Conservation (phyloP, 1,140 invertebrate genomes). For the fruit fly (Drosophila melanogaster) region Release_6_plus_ISO1_MT NT_033777.3:18896001-18896500, state of each 20-base stretch:
- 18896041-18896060: neutral
- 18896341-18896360: neutral
- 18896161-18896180: conserved; percentile 2
- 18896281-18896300: conserved; percentile 63
- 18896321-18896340: conserved; percentile 67
- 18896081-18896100: neutral
- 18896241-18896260: no score
- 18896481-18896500: conserved; percentile 66
- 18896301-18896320: conserved; percentile 22
- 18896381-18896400: conserved; percentile 78
- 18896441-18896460: conserved; percentile 27
- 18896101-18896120: conserved; percentile 5
- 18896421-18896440: conserved; percentile 20
- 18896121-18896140: conserved; percentile 50
- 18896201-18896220: conserved; percentile 7
- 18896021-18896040: conserved; percentile 5
- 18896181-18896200: conserved; percentile 10
- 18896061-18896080: no score
- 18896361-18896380: conserved; percentile 63
- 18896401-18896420: conserved; percentile 60
- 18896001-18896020: conserved; percentile 40
- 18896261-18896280: conserved; percentile 21
- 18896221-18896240: neutral
- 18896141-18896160: conserved; percentile 37
- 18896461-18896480: neutral